A percentile compares a stretch with the other conserved stretches of the same genome.
These are phyloP conservation scores for Lindbergichthys nudifrons DNA, from an alignment of 2,797 vertebrate species.

Conservation along the genomic window DNA sequence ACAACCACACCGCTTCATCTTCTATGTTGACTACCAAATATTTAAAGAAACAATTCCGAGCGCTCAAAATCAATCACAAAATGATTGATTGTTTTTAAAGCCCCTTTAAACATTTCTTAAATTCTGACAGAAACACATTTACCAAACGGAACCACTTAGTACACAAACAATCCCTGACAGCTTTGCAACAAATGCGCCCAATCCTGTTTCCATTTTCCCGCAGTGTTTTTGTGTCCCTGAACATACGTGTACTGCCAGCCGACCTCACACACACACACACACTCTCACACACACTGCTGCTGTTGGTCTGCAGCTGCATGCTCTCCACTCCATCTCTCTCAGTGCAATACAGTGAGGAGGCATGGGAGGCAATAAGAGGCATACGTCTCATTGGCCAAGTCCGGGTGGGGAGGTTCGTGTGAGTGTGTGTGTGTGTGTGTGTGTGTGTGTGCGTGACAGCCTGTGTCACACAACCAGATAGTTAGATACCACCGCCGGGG, in stretches of 20 bases:
- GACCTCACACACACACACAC: conserved; percentile 35
- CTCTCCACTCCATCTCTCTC: conserved; percentile 65
- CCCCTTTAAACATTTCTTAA: background rate
- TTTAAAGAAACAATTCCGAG: background rate
- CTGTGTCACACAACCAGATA: conserved; percentile 64
- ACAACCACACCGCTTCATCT: background rate
- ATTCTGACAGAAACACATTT: conserved; percentile 13
- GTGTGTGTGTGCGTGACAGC: conserved; percentile 40
- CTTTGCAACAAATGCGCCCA: conserved; percentile 42
- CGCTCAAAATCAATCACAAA: background rate
- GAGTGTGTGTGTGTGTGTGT: conserved; percentile 27
- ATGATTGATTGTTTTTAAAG: background rate
- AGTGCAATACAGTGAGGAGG: conserved; percentile 56
- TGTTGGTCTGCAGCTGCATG: conserved; percentile 68
- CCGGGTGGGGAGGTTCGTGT: background rate
- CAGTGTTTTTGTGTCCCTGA: conserved; percentile 61
- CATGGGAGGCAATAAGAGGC: conserved; percentile 73
- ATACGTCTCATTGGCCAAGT: conserved; percentile 68
- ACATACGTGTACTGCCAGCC: conserved; percentile 43
- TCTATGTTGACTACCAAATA: too few species aligned
- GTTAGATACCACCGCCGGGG: conserved; percentile 70
- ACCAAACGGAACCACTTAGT: conserved; percentile 43
- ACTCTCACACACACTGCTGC: conserved; percentile 28
- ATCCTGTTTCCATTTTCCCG: conserved; percentile 45
- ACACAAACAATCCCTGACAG: conserved; percentile 48